These are phyloP conservation scores for Myrmecobius fasciatus DNA, from an alignment of 2,113 vertebrate species.

Conservation along the genomic window DNA sequence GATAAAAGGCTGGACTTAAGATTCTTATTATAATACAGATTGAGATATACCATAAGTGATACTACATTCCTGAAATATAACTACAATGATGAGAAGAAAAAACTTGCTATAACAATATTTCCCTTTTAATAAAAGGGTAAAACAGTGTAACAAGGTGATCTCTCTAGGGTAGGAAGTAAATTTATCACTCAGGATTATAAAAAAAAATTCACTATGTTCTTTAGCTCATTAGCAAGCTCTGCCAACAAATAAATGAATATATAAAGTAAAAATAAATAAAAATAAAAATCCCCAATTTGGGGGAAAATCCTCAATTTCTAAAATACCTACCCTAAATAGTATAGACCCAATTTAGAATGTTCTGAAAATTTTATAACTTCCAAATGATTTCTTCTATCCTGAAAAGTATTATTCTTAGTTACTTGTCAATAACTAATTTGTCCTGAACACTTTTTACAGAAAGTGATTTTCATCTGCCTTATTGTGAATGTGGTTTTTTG, in stretches of 20 bases:
- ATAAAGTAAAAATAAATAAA: background rate
- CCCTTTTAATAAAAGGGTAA: background rate
- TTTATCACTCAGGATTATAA: background rate
- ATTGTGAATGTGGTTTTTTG: slow-evolving; percentile 81
- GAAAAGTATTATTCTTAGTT: background rate
- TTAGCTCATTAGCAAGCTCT: slow-evolving; percentile 11
- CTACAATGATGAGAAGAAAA: background rate
- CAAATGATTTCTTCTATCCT: background rate
- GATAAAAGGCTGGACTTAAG: background rate
- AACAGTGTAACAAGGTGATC: background rate
- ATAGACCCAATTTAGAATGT: background rate
- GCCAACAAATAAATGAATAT: background rate
- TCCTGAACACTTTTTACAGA: slow-evolving; percentile 59
- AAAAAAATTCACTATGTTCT: slow-evolving; percentile 1
- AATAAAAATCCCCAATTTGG: background rate
- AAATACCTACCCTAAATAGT: slow-evolving; percentile 24
- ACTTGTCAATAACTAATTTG: background rate
- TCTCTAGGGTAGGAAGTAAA: background rate
- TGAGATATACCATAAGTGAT: slow-evolving; percentile 16
- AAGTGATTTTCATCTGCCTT: slow-evolving; percentile 65
- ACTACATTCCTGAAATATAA: slow-evolving; percentile 14
- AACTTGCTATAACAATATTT: background rate
- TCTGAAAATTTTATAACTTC: background rate
- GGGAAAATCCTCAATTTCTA: slow-evolving; percentile 13
- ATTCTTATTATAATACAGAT: background rate